phyloP scores from a whole-genome alignment of 2,113 vertebrate genomes.

The Sinocyclocheilus anophthalmus region DNA sequence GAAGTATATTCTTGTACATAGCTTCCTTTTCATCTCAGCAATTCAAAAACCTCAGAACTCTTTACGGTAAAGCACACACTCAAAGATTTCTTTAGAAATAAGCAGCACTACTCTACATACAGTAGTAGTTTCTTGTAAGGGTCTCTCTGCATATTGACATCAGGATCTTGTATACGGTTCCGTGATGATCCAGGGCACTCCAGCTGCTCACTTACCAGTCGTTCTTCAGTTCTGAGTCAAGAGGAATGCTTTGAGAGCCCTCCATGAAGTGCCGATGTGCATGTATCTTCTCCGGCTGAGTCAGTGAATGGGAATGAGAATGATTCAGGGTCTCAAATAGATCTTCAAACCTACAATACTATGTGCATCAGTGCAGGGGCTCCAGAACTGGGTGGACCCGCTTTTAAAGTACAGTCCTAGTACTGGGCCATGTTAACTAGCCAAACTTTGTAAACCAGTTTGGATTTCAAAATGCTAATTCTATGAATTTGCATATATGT shows the following conservation, averaged over 20 bases:
- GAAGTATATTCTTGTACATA: too few species aligned
- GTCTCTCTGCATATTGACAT: background rate
- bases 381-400: background rate
- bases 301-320: background rate
- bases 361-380: constrained; percentile 14
- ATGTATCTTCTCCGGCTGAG: background rate
- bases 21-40: background rate
- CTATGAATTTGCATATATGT: too few species aligned
- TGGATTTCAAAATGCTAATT: too few species aligned
- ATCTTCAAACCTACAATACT: background rate
- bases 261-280: background rate
- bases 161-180: background rate
- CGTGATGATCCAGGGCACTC: background rate
- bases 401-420: too few species aligned
- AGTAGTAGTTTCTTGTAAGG: background rate
- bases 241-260: background rate
- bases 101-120: background rate
- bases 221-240: background rate
- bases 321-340: background rate
- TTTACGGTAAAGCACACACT: background rate
- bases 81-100: background rate
- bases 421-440: background rate
- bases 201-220: background rate
- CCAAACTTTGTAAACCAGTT: too few species aligned
- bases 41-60: background rate